Percentiles rank a stretch among this genome's conserved stretches.
Evolutionary conservation across 1,140 invertebrate genomes (phyloP).

Genomic region (Notospermus geniculatus): DNA sequence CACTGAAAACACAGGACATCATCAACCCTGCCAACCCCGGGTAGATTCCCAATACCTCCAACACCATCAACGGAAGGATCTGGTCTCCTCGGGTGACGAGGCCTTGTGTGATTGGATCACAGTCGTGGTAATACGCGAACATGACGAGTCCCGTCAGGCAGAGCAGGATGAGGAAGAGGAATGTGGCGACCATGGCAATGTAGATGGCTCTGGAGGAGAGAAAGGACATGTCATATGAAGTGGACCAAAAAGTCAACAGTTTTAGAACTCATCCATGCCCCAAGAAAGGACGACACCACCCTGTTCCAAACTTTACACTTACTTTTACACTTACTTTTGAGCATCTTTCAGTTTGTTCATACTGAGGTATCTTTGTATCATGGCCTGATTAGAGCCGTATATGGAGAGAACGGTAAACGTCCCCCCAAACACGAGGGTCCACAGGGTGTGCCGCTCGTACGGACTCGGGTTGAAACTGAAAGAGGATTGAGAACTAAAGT

Average conservation of each 20-base stretch:
- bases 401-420: constrained; percentile 84
- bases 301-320: too few species aligned
- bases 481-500: constrained; percentile 66
- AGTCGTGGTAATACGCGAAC: constrained; percentile 74
- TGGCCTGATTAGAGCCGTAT: constrained; percentile 87
- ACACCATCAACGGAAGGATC: constrained; percentile 76
- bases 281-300: too few species aligned
- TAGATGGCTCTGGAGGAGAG: constrained; percentile 63
- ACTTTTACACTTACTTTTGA: constrained; percentile 58
- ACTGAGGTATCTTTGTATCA: constrained; percentile 86
- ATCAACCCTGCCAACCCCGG: constrained; percentile 82
- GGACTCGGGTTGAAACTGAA: constrained; percentile 67
- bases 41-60: constrained; percentile 70
- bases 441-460: constrained; percentile 81
- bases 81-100: constrained; percentile 56
- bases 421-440: constrained; percentile 82
- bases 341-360: constrained; percentile 68
- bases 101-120: constrained; percentile 72
- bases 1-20: constrained; percentile 81
- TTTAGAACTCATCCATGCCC: too few species aligned
- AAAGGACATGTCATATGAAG: too few species aligned
- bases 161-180: constrained; percentile 75
- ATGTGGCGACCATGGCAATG: constrained; percentile 67
- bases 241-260: too few species aligned
- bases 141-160: constrained; percentile 79